Conservation (phyloP, 2,888 invertebrate genomes). For the Sarcophaga carnaria region DNA sequence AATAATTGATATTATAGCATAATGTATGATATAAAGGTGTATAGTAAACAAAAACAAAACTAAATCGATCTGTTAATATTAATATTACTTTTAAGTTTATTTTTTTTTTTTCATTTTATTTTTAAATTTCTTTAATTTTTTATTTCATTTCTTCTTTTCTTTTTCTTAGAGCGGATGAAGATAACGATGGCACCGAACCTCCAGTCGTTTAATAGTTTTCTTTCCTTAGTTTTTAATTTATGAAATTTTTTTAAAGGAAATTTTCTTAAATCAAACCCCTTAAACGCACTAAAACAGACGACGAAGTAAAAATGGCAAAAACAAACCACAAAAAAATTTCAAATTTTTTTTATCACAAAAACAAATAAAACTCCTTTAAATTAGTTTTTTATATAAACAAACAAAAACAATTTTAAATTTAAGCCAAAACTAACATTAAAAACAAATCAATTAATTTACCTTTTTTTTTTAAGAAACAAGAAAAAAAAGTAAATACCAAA, state of each 20-base stretch:
- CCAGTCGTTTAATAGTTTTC: slow-evolving; percentile 79
- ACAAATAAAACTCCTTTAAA: slow-evolving; percentile 40
- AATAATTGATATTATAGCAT: slow-evolving; percentile 72
- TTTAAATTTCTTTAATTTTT: slow-evolving; percentile 50
- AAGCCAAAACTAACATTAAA: slow-evolving; percentile 68
- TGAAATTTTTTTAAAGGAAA: slow-evolving; percentile 38
- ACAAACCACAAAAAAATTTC: slow-evolving; percentile 42
- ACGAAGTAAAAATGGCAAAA: slow-evolving; percentile 40
- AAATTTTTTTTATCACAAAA: slow-evolving; percentile 63
- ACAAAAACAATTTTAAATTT: slow-evolving; percentile 61
- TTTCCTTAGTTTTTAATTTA: slow-evolving; percentile 69
- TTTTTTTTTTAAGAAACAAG: slow-evolving; percentile 4
- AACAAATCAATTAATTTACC: slow-evolving; percentile 48
- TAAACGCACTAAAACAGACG: slow-evolving; percentile 48
- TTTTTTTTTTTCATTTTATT: slow-evolving; percentile 48
- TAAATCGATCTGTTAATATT: neutral
- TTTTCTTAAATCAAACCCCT: slow-evolving; percentile 47
- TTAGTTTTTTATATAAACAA: slow-evolving; percentile 65
- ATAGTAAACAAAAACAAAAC: slow-evolving; percentile 19
- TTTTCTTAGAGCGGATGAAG: slow-evolving; percentile 75
- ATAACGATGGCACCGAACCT: slow-evolving; percentile 80
- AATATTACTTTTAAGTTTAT: slow-evolving; percentile 46
- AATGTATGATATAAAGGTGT: slow-evolving; percentile 58
- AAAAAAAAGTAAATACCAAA: slow-evolving; percentile 53
- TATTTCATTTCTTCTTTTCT: slow-evolving; percentile 52